A percentile compares a stretch with the other conserved stretches of the same genome.
phyloP scores from a whole-genome alignment of 2,113 vertebrate species.

The Conger conger region DNA sequence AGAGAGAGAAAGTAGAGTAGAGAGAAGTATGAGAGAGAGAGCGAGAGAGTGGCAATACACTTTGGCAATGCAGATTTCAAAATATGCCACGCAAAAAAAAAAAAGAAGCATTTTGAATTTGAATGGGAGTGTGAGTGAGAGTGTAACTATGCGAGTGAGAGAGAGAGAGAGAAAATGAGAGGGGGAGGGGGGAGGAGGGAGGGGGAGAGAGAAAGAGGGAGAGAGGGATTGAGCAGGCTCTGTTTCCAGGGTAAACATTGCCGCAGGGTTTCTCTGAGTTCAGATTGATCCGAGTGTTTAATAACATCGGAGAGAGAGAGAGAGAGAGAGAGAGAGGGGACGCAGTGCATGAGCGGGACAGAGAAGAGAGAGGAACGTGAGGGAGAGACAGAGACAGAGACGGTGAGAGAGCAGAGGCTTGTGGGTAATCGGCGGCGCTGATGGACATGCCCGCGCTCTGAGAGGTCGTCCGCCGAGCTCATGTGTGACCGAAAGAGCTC shows the following conservation, averaged over 20 bases:
- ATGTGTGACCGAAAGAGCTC: constrained; percentile 13
- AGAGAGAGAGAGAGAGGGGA: not conserved
- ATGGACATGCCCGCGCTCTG: not conserved
- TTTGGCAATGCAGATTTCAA: too few species aligned
- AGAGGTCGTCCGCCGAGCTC: not conserved
- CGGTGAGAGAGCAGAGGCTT: not conserved
- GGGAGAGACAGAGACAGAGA: not conserved
- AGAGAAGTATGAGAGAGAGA: too few species aligned
- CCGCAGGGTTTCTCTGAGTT: not conserved
- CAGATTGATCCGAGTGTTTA: constrained; percentile 18
- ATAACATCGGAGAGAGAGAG: not conserved
- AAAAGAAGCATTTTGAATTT: not conserved
- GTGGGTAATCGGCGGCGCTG: not conserved
- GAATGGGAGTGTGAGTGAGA: not conserved
- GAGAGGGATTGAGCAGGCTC: not conserved
- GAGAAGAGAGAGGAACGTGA: not conserved
- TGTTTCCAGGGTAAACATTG: constrained; percentile 14
- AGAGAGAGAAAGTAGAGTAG: not conserved
- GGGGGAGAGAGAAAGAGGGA: too few species aligned
- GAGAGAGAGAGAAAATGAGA: not conserved
- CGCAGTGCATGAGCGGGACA: not conserved
- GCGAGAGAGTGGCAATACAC: too few species aligned
- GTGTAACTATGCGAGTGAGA: not conserved
- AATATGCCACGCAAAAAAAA: too few species aligned
- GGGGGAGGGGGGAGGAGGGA: too few species aligned